These are phyloP conservation scores for Creontiades dilutus DNA, from an alignment of 2,888 invertebrate species.

Conservation along the genomic window DNA sequence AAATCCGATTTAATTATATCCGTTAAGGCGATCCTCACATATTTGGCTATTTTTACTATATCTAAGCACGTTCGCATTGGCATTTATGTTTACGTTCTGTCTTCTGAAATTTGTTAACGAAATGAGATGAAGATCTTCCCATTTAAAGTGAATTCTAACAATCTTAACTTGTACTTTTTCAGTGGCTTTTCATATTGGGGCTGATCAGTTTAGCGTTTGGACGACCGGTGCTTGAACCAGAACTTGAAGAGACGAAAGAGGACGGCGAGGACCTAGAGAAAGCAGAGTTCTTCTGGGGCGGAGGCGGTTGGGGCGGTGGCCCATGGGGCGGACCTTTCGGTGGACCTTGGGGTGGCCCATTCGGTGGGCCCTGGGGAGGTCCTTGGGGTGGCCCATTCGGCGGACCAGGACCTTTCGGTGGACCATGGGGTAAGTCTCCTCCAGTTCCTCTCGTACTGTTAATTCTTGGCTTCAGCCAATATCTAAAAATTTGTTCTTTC, in stretches of 20 bases:
- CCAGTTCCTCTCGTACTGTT: no score
- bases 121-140: no score
- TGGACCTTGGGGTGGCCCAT: conserved; percentile 10
- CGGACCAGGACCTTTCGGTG: neutral
- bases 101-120: no score
- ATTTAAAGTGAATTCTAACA: no score
- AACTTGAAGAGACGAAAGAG: neutral
- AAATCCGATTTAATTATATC: no score
- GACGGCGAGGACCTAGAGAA: conserved; percentile 1
- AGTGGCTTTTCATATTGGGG: conserved; percentile 24
- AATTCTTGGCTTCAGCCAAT: no score
- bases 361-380: conserved; percentile 26
- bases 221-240: neutral
- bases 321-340: neutral
- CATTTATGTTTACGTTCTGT: no score
- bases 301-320: conserved; percentile 35
- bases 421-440: neutral
- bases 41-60: no score
- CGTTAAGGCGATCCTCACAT: no score
- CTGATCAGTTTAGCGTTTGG: neutral
- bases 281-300: conserved; percentile 44
- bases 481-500: no score
- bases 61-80: no score
- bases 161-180: neutral
- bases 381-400: neutral